These are phyloP conservation scores for Coryphaenoides rupestris DNA, from an alignment of 2,113 vertebrate genomes.

Conservation along the genomic window DNA sequence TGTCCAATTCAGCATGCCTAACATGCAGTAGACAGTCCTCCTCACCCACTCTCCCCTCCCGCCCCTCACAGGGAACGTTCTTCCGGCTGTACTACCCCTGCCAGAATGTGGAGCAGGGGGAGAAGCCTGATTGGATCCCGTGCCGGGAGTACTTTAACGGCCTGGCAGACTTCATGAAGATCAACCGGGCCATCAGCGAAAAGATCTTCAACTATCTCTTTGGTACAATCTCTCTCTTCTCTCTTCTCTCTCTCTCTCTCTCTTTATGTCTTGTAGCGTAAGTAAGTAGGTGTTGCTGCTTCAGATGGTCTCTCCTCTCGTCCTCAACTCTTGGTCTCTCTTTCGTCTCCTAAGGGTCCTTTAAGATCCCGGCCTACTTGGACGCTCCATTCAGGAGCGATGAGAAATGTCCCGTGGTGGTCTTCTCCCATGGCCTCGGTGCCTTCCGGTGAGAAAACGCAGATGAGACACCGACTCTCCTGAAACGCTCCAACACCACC, in stretches of 20 bases:
- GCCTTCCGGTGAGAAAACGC: conserved; percentile 82
- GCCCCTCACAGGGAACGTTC: conserved; percentile 79
- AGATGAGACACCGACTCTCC: too few relatives aligned
- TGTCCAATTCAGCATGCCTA: too few relatives aligned
- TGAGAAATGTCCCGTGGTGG: conserved; percentile 84
- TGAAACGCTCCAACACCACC: background rate
- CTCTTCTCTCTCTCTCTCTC: background rate
- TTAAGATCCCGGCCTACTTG: conserved; percentile 81
- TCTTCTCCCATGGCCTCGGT: conserved; percentile 96
- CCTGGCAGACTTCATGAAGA: conserved; percentile 85
- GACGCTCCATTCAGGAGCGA: conserved; percentile 81
- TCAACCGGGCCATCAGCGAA: conserved; percentile 75
- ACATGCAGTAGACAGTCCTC: too few relatives aligned
- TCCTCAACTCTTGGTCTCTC: background rate
- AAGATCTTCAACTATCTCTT: conserved; percentile 76
- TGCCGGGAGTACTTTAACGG: conserved; percentile 85
- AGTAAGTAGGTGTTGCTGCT: too few relatives aligned
- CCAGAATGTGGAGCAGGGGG: conserved; percentile 38
- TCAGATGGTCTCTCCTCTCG: background rate
- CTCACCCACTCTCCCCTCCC: background rate
- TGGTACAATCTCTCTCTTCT: conserved; percentile 61
- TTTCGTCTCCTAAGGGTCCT: conserved; percentile 72
- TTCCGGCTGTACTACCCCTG: conserved; percentile 92
- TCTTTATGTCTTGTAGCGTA: too few relatives aligned
- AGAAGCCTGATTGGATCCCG: conserved; percentile 86